phyloP scores from a whole-genome alignment of 2,797 vertebrate genomes.

The Orientallactaga sibirica region DNA sequence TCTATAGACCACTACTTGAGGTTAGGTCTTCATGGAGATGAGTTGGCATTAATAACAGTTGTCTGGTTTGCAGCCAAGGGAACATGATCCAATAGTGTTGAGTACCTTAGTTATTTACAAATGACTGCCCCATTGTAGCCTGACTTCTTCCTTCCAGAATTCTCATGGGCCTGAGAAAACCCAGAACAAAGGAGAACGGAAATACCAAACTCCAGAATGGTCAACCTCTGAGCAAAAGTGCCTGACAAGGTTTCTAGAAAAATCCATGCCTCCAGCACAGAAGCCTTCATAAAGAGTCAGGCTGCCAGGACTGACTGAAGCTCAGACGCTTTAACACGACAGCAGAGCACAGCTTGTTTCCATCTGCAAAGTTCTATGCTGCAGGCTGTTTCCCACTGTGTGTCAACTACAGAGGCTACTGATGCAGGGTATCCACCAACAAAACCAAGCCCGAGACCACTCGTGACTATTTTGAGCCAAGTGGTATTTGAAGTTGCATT shows the following conservation, averaged over 20 bases:
- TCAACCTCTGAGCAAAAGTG: background rate
- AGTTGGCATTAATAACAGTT: background rate
- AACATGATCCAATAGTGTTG: background rate
- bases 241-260: background rate
- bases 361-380: background rate
- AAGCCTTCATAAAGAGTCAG: background rate
- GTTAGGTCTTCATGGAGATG: background rate
- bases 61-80: background rate
- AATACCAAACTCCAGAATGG: background rate
- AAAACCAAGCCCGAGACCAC: background rate
- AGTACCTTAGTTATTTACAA: background rate
- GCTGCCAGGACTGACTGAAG: background rate
- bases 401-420: slow-evolving; percentile 57
- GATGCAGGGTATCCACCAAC: slow-evolving; percentile 71
- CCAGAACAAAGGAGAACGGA: background rate
- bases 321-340: background rate
- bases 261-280: background rate
- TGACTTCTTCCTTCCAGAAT: background rate
- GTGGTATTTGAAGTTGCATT: background rate
- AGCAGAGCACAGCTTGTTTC: background rate
- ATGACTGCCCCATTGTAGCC: background rate
- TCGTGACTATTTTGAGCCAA: background rate
- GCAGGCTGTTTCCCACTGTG: background rate
- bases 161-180: background rate
- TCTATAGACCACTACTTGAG: background rate